Conservation (phyloP, 2,888 invertebrate species). For the Ditylenchus weischeri region DNA sequence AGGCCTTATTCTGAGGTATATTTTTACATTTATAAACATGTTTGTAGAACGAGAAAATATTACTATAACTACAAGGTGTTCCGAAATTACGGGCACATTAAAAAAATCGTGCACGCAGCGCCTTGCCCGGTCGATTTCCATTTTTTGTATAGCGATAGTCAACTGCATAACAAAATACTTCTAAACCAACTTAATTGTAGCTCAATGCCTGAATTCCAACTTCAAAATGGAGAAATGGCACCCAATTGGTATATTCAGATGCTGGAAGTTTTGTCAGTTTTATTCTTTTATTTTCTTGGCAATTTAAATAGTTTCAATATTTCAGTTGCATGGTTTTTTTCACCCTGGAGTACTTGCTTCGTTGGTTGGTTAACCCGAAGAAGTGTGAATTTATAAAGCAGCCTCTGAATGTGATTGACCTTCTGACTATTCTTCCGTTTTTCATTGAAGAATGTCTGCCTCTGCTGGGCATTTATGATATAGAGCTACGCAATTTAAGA, state of each 20-base stretch:
- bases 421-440: conserved; percentile 48
- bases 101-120: no score
- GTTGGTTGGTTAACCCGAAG: conserved; percentile 47
- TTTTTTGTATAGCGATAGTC: no score
- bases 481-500: conserved; percentile 40
- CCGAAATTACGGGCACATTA: no score
- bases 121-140: no score
- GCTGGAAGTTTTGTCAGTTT: conserved; percentile 30
- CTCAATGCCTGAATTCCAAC: conserved; percentile 56
- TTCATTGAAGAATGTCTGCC: conserved; percentile 37
- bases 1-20: conserved; percentile 44
- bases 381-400: conserved; percentile 41
- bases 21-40: no score
- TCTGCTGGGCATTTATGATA: conserved; percentile 35
- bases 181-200: conserved; percentile 9
- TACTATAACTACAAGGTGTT: no score
- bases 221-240: conserved; percentile 38
- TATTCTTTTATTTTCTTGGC: conserved; percentile 1
- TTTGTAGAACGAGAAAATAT: no score
- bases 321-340: conserved; percentile 56
- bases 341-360: conserved; percentile 49
- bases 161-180: no score
- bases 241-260: conserved; percentile 36
- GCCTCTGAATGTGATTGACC: conserved; percentile 54
- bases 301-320: conserved; percentile 14